phyloP scores from a whole-genome alignment of 2,888 invertebrate genomes.

The Elgonia sp. region DNA sequence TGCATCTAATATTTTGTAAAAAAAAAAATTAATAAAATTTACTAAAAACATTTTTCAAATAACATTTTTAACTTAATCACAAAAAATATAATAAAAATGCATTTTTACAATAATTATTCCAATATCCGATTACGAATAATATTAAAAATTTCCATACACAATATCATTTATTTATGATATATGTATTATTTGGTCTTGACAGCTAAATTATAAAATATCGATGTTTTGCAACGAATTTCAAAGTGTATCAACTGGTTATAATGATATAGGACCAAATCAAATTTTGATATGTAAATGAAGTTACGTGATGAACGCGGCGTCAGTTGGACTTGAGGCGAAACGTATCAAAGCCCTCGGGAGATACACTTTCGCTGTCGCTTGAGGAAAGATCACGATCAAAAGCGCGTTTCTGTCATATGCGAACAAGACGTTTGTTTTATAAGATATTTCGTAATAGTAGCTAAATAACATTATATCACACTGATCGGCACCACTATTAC shows the following conservation, averaged over 20 bases:
- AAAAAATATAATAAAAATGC: too few species aligned
- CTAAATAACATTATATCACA: constrained; percentile 75
- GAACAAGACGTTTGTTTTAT: constrained; percentile 76
- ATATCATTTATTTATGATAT: constrained; percentile 15
- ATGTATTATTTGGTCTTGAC: constrained; percentile 33
- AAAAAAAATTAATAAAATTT: too few species aligned
- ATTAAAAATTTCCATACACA: too few species aligned
- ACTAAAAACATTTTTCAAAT: too few species aligned
- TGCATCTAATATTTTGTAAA: too few species aligned
- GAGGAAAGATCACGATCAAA: constrained; percentile 76
- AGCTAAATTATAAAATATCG: constrained; percentile 57
- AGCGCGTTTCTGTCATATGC: constrained; percentile 73
- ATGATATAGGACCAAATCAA: constrained; percentile 62
- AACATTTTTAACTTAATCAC: too few species aligned
- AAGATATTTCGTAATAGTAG: constrained; percentile 72
- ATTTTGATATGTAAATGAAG: constrained; percentile 70
- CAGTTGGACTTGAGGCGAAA: constrained; percentile 66
- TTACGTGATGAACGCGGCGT: constrained; percentile 60
- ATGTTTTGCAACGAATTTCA: constrained; percentile 47
- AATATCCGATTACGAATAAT: too few species aligned
- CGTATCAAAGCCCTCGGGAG: constrained; percentile 67
- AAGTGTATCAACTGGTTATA: constrained; percentile 55
- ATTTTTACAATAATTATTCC: too few species aligned
- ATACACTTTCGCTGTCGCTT: constrained; percentile 75
- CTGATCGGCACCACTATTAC: constrained; percentile 55